Percentiles rank a stretch among this genome's conserved stretches.
phyloP scores from a whole-genome alignment of 2,888 invertebrate species.

The Oeneis ivallda region DNA sequence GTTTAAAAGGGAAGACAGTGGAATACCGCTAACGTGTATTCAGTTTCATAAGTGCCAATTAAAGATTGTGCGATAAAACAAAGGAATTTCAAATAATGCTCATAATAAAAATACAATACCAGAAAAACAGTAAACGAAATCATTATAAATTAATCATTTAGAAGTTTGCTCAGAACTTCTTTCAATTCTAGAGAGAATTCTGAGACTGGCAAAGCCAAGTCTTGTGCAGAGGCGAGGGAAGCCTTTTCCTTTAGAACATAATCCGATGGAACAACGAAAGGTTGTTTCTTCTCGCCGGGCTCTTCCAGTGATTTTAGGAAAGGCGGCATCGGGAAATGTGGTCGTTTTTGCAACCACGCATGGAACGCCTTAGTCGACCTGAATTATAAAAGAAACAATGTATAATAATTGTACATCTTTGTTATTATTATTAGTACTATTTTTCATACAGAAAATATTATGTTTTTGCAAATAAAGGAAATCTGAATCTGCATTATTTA shows the following conservation, averaged over 20 bases:
- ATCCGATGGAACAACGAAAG: conserved; percentile 70
- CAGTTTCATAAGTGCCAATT: too few species aligned
- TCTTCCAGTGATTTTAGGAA: conserved; percentile 50
- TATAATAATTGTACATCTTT: too few species aligned
- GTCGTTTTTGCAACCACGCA: conserved; percentile 58
- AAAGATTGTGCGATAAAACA: background rate
- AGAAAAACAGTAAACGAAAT: background rate
- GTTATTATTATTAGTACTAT: too few species aligned
- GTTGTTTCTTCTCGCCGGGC: conserved; percentile 57
- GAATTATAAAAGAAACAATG: conserved; percentile 37
- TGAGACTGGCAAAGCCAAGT: conserved; percentile 67
- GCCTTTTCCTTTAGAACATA: conserved; percentile 54
- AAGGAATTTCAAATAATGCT: background rate
- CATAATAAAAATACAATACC: conserved; percentile 1
- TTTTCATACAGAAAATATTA: too few species aligned
- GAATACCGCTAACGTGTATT: background rate
- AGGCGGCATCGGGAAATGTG: conserved; percentile 64
- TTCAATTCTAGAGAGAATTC: conserved; percentile 68
- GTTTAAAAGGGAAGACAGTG: background rate
- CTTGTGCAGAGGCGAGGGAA: conserved; percentile 48
- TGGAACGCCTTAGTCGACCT: conserved; percentile 74
- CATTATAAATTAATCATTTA: conserved; percentile 48
- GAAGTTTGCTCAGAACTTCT: conserved; percentile 66
- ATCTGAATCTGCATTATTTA: too few species aligned
- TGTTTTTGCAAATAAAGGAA: too few species aligned